phyloP scores from a whole-genome alignment of 2,797 vertebrate genomes.

The Arremon aurantiirostris region DNA sequence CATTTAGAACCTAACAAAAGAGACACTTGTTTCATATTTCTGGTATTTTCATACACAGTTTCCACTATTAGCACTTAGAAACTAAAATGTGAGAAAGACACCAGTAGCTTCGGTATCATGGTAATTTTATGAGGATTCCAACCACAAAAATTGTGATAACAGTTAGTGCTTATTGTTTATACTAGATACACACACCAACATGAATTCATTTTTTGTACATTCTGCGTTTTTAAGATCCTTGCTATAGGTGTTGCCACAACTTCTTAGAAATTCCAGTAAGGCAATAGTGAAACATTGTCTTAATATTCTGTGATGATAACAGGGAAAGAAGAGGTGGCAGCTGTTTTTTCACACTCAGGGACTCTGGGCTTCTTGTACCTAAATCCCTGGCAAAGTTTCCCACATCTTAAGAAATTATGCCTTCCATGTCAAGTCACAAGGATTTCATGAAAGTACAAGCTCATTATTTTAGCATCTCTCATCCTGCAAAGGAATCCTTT shows the following conservation, averaged over 20 bases:
- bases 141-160: not conserved
- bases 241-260: not conserved
- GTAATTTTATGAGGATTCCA: not conserved
- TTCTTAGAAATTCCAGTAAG: not conserved
- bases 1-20: not conserved
- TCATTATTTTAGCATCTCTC: not conserved
- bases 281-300: not conserved
- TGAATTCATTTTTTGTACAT: not conserved
- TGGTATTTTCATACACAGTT: not conserved
- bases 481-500: not conserved
- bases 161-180: not conserved
- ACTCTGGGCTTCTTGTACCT: not conserved
- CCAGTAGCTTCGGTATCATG: not conserved
- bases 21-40: not conserved
- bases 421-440: slow-evolving; percentile 16
- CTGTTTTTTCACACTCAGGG: not conserved
- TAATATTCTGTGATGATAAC: slow-evolving; percentile 1
- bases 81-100: not conserved
- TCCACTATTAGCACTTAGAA: not conserved
- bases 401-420: slow-evolving; percentile 28
- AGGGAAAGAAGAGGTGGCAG: slow-evolving; percentile 1
- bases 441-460: not conserved
- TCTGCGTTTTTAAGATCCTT: not conserved
- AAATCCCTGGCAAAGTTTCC: slow-evolving; percentile 4
- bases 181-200: not conserved